Evolutionary conservation across 2,888 invertebrate species (phyloP).

Genomic region (Cataglyphis altisquamis): DNA sequence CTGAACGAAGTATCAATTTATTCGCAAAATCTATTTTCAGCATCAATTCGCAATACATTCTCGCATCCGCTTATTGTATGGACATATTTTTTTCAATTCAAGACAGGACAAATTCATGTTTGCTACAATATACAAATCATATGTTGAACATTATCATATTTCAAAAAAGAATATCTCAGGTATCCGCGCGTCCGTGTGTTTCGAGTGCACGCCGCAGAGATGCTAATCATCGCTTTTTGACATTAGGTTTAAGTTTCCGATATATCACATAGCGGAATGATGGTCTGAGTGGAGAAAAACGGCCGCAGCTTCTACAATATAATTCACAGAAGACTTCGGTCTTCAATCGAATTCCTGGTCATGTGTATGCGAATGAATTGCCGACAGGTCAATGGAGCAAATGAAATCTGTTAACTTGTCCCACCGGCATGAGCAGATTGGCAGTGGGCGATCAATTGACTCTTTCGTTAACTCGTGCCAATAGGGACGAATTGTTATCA

Average conservation of each 20-base stretch:
- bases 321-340: slow-evolving; percentile 72
- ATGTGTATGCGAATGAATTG: slow-evolving; percentile 75
- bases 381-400: slow-evolving; percentile 82
- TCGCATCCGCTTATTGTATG: background rate
- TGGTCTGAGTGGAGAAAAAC: slow-evolving; percentile 45
- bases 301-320: slow-evolving; percentile 54
- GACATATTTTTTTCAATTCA: background rate
- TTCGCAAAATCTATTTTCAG: background rate
- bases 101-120: background rate
- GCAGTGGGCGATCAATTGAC: slow-evolving; percentile 85
- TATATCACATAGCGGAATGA: slow-evolving; percentile 44
- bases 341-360: slow-evolving; percentile 75
- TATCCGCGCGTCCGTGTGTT: background rate
- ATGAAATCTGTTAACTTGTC: slow-evolving; percentile 83
- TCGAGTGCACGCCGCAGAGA: background rate
- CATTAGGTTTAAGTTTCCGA: slow-evolving; percentile 48
- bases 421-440: slow-evolving; percentile 81
- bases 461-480: slow-evolving; percentile 83
- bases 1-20: background rate
- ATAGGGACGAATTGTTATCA: slow-evolving; percentile 84
- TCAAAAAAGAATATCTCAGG: background rate
- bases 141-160: slow-evolving; percentile 16
- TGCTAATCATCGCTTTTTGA: slow-evolving; percentile 11
- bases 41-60: background rate
- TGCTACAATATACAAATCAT: background rate